Base-by-base conservation (phyloP, 2,113 vertebrate genomes). In the Crotalus viridis region DNA sequence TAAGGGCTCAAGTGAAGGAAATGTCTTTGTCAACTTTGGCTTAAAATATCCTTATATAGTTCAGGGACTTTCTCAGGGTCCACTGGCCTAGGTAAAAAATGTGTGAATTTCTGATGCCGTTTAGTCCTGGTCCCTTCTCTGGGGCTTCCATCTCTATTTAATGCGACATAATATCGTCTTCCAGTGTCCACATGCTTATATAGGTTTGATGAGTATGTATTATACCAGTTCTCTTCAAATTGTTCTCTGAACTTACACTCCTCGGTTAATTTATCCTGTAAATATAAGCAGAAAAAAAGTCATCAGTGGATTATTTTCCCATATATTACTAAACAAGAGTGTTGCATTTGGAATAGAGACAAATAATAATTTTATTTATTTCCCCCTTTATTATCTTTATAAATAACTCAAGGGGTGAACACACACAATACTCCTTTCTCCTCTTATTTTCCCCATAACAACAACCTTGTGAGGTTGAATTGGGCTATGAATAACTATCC, bases 191-290 rank as follows among this genome's bases (percentile, higher is more conserved):
- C 98, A 1, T 99, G 99, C 93, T 99, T 98, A 95, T 99, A 99
- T n/a, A 99, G 98, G 97, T 99, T 99, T 86, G 99, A 99, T 48
- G 99, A 99, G 97, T 99, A 99, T 1, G 99, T 99, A 96, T 99
- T 99, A 98, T 99, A 99, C 99, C 99, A 99, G 97, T 99, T 99
- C 97, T 99, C 99, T 97, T 99, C 99, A 97, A 99, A 99, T 96
- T 99, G 99, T 97, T 99, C 99, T 97, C 98, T 98, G 97, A 99
- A 99, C 90, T 99, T 98, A 95, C 98, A 98, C 96, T 99, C 99
- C 90, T 99, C 98, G 46, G 98, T 99, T 96, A 99, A 97, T 95
- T 99, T 99, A 93, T 99, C 99, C 99, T 99, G 97, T 52, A 89
- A 96, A 94, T 92, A 96, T 56, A 96, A 93, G 64, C 95, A 95